A percentile compares a stretch with the other conserved stretches of the same genome.
phyloP scores from a whole-genome alignment of 2,888 invertebrate species.

The Caradrina clavipalpis region DNA sequence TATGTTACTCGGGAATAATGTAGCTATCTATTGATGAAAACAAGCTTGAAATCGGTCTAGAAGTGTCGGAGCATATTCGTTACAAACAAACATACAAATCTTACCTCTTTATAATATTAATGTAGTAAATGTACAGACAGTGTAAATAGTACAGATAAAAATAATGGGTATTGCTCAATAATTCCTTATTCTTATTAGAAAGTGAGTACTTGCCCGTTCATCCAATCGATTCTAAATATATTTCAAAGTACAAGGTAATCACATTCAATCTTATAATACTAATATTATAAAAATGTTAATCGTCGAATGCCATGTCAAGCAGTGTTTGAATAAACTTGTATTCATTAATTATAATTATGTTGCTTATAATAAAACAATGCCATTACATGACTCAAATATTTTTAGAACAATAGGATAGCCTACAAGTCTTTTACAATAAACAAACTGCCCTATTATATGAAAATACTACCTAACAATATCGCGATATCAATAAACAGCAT shows the following conservation, averaged over 20 bases:
- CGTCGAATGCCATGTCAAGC: slow-evolving; percentile 32
- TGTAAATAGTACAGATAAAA: too few relatives aligned
- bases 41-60: too few relatives aligned
- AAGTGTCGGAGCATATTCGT: too few relatives aligned
- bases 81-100: too few relatives aligned
- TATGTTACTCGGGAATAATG: too few relatives aligned
- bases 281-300: slow-evolving; percentile 33
- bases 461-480: background rate
- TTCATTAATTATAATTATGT: slow-evolving; percentile 43
- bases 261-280: slow-evolving; percentile 15
- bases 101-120: too few relatives aligned
- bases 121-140: too few relatives aligned
- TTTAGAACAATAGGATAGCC: slow-evolving; percentile 29
- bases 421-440: slow-evolving; percentile 16
- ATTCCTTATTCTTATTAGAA: too few relatives aligned
- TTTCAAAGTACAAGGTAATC: slow-evolving; percentile 36
- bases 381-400: slow-evolving; percentile 39
- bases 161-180: too few relatives aligned
- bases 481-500: background rate
- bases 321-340: slow-evolving; percentile 27
- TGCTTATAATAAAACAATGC: slow-evolving; percentile 39
- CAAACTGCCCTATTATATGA: slow-evolving; percentile 15
- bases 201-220: background rate
- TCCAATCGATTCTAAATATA: background rate
- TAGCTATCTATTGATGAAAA: too few relatives aligned